Percentiles rank a stretch among this genome's conserved stretches.
phyloP scores from a whole-genome alignment of 2,113 vertebrate genomes.

The Grantiella picta region DNA sequence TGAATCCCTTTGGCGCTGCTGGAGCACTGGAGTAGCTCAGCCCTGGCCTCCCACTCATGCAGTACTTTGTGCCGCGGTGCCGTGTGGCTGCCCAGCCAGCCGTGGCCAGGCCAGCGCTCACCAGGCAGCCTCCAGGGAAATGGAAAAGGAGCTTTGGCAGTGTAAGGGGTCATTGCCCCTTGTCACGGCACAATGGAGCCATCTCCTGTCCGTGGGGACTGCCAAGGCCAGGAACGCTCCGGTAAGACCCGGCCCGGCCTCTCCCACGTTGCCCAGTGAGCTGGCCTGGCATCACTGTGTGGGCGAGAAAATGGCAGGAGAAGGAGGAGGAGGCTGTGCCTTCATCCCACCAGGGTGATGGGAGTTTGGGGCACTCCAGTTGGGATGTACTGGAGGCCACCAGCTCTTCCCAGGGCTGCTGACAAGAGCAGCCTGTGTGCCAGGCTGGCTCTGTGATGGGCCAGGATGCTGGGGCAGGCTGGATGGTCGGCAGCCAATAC shows the following conservation, averaged over 20 bases:
- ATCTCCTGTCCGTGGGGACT: not conserved
- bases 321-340: not conserved
- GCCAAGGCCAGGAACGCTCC: rapidly evolving
- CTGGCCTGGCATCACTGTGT: rapidly evolving
- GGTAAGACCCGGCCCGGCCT: not conserved
- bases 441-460: rapidly evolving
- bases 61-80: not conserved
- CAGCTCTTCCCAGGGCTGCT: not conserved
- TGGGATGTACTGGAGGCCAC: not conserved
- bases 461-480: not conserved
- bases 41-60: rapidly evolving
- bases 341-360: rapidly evolving
- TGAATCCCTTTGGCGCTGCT: not conserved
- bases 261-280: not conserved
- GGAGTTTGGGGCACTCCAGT: not conserved
- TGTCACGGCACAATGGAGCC: not conserved
- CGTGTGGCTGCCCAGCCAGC: not conserved
- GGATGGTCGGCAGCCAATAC: not conserved
- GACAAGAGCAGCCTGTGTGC: not conserved
- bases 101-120: rapidly evolving
- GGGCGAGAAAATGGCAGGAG: not conserved
- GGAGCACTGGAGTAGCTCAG: rapidly evolving
- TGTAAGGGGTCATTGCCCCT: not conserved
- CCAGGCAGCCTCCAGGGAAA: rapidly evolving
- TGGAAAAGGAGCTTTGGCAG: not conserved